Conservation (phyloP, 2,797 vertebrate genomes). For the Sebastes oblongus region DNA sequence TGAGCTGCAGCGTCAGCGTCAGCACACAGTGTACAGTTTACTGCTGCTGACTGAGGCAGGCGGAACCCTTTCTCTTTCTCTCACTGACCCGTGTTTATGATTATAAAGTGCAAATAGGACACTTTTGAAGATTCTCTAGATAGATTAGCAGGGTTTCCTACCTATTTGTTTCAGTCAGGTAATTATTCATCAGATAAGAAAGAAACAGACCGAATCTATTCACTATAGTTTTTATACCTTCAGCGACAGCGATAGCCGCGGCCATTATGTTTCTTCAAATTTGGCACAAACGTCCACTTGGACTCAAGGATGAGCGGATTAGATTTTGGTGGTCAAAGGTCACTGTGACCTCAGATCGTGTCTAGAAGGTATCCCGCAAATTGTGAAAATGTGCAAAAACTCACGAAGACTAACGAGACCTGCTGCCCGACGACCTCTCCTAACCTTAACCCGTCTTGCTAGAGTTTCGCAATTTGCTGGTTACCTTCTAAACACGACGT, state of each 20-base stretch:
- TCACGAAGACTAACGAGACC: too few species aligned
- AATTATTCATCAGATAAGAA: background rate
- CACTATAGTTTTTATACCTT: background rate
- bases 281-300: too few species aligned
- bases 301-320: too few species aligned
- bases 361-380: too few species aligned
- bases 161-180: constrained; percentile 10
- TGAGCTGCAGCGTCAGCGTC: constrained; percentile 57
- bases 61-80: constrained; percentile 1
- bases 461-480: too few species aligned
- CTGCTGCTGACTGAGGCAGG: constrained; percentile 51
- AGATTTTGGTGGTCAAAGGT: too few species aligned
- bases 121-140: background rate
- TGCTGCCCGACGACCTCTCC: too few species aligned
- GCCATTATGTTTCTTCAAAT: too few species aligned
- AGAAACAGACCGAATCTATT: background rate
- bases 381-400: too few species aligned
- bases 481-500: too few species aligned
- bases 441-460: too few species aligned
- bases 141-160: constrained; percentile 2
- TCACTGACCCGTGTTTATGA: constrained; percentile 23
- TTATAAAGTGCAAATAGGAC: constrained; percentile 21
- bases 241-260: too few species aligned
- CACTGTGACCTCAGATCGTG: background rate
- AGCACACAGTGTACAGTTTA: constrained; percentile 49